A percentile compares a stretch with the other conserved stretches of the same genome.
These are phyloP conservation scores for Trinectes maculatus DNA, from an alignment of 2,113 vertebrate species.

Conservation along the genomic window DNA sequence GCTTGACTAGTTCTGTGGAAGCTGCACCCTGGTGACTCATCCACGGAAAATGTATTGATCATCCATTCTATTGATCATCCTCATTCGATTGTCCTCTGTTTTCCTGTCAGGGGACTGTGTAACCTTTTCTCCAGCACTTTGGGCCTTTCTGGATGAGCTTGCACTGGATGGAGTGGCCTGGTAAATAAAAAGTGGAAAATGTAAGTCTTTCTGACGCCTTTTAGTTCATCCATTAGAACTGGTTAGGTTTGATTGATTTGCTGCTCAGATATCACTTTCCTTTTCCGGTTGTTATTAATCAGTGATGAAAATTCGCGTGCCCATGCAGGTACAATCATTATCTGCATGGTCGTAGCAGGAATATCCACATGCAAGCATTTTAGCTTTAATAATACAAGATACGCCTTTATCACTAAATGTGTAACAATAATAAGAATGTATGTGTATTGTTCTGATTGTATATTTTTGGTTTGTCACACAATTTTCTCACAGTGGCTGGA, in stretches of 20 bases:
- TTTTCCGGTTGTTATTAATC: not conserved
- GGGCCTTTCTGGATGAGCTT: conserved; percentile 89
- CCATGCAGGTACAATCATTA: conserved; percentile 85
- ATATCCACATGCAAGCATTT: conserved; percentile 87
- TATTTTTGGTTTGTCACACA: not conserved
- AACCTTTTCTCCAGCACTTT: conserved; percentile 87
- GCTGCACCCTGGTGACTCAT: too few relatives aligned
- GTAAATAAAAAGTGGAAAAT: conserved; percentile 88
- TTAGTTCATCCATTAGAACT: not conserved
- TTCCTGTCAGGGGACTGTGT: conserved; percentile 88
- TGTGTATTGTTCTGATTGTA: too few relatives aligned
- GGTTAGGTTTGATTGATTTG: not conserved
- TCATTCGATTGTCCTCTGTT: too few relatives aligned
- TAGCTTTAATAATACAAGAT: not conserved
- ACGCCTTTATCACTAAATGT: not conserved
- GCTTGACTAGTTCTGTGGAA: too few relatives aligned
- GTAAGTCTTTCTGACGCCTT: conserved; percentile 73
- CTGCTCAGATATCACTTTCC: not conserved
- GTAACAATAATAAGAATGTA: not conserved
- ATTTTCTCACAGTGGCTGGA: conserved; percentile 83
- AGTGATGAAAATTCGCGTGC: conserved; percentile 10
- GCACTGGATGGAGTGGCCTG: conserved; percentile 86
- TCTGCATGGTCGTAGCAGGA: conserved; percentile 92
- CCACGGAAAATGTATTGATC: too few relatives aligned
- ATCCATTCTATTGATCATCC: too few relatives aligned